phyloP scores from a whole-genome alignment of 2,888 invertebrate genomes.

The Xylota sylvarum region DNA sequence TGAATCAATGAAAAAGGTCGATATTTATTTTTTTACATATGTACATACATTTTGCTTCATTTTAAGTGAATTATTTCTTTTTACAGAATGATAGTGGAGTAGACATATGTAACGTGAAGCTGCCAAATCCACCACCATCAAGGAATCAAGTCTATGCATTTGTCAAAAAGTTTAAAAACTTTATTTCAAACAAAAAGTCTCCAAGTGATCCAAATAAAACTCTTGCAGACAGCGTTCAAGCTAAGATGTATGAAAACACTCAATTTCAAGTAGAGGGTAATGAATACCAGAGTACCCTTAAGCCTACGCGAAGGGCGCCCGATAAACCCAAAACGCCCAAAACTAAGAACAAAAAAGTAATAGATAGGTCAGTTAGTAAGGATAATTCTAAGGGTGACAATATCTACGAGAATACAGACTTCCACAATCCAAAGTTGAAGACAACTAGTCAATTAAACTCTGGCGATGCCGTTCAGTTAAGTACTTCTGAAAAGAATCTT shows the following conservation, averaged over 20 bases:
- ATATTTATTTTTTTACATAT: slow-evolving; percentile 26
- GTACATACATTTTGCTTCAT: no score
- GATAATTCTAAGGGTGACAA: slow-evolving; percentile 72
- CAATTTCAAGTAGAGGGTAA: slow-evolving; percentile 80
- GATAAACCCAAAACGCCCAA: slow-evolving; percentile 62
- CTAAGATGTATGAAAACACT: slow-evolving; percentile 83
- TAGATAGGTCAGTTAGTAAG: slow-evolving; percentile 46
- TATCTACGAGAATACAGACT: slow-evolving; percentile 81
- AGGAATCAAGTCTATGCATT: slow-evolving; percentile 88
- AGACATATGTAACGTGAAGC: slow-evolving; percentile 86
- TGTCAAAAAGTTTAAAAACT: slow-evolving; percentile 89
- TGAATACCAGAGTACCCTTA: slow-evolving; percentile 78
- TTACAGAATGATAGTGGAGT: slow-evolving; percentile 85
- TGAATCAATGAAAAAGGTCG: slow-evolving; percentile 82
- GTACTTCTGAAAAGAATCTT: slow-evolving; percentile 85
- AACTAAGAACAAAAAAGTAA: slow-evolving; percentile 57
- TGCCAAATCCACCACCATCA: slow-evolving; percentile 87
- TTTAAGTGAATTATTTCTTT: slow-evolving; percentile 17
- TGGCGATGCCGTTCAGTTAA: slow-evolving; percentile 69
- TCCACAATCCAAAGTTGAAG: slow-evolving; percentile 78
- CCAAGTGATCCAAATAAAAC: slow-evolving; percentile 79
- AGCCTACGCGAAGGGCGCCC: slow-evolving; percentile 68
- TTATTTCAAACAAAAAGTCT: slow-evolving; percentile 85
- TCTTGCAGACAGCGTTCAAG: slow-evolving; percentile 79
- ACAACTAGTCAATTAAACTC: slow-evolving; percentile 48